These are phyloP conservation scores for Aramus guarauna DNA, from an alignment of 2,113 vertebrate species.

Conservation along the genomic window DNA sequence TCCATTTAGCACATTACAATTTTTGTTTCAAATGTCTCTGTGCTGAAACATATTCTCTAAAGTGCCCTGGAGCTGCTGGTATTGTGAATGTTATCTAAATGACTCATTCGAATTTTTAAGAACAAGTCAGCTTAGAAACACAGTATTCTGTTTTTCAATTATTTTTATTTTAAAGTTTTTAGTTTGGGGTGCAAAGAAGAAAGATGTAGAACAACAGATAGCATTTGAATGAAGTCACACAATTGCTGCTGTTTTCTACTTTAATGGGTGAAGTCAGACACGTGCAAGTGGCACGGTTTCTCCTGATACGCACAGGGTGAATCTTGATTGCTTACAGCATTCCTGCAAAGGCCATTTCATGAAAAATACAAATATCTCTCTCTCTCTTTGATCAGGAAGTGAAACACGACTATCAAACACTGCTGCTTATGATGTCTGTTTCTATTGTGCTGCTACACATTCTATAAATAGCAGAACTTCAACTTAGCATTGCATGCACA, in stretches of 20 bases:
- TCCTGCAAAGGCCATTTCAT: neutral
- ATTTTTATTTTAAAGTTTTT: conserved; percentile 14
- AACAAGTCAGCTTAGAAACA: conserved; percentile 15
- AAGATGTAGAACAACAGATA: neutral
- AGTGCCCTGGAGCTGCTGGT: conserved; percentile 47
- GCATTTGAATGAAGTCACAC: neutral
- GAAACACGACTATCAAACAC: neutral
- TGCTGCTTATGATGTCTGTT: neutral
- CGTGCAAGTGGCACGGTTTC: neutral
- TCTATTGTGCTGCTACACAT: neutral
- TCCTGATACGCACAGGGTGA: neutral
- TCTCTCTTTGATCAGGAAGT: neutral
- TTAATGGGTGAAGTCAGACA: neutral
- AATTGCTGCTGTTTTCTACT: neutral
- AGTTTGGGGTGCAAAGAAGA: neutral
- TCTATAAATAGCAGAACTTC: neutral
- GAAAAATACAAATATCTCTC: neutral
- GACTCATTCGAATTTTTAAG: conserved; percentile 50
- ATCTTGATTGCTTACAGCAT: neutral
- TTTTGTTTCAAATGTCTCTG: conserved; percentile 52
- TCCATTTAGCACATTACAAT: conserved; percentile 62
- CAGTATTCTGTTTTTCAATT: neutral
- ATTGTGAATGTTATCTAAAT: conserved; percentile 54
- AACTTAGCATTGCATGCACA: neutral
- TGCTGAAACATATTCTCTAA: conserved; percentile 45